These are phyloP conservation scores for Ifrita kowaldi DNA, from an alignment of 2,113 vertebrate species.

Conservation along the genomic window DNA sequence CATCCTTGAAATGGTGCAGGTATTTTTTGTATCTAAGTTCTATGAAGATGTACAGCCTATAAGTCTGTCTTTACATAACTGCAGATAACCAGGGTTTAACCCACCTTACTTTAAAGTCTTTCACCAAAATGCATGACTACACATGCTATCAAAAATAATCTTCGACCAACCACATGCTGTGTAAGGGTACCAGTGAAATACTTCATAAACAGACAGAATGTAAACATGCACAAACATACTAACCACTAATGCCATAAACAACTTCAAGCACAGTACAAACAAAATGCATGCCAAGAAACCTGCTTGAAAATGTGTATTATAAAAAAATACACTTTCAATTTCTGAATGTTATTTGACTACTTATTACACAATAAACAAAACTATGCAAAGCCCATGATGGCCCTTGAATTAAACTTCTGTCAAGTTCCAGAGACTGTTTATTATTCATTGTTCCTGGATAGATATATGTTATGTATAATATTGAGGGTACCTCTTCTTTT, in stretches of 20 bases:
- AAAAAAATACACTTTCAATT: slow-evolving; percentile 3
- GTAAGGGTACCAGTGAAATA: slow-evolving; percentile 33
- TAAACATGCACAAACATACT: slow-evolving; percentile 55
- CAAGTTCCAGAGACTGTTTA: neutral
- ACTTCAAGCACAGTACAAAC: slow-evolving; percentile 56
- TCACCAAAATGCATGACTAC: slow-evolving; percentile 1
- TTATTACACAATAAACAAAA: neutral
- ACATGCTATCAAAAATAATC: neutral
- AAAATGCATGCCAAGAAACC: slow-evolving; percentile 62
- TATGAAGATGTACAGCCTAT: neutral
- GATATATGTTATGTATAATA: neutral
- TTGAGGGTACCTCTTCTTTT: neutral
- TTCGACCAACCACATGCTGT: slow-evolving; percentile 28
- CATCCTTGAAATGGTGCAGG: neutral
- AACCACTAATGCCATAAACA: slow-evolving; percentile 60
- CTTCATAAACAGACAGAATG: slow-evolving; percentile 48
- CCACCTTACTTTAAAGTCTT: slow-evolving; percentile 5
- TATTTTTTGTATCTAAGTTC: neutral
- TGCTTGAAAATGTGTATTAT: slow-evolving; percentile 41
- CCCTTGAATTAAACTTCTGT: neutral
- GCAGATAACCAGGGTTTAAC: neutral
- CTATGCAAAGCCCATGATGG: neutral
- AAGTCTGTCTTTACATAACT: neutral
- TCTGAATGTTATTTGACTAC: neutral
- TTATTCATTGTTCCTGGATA: neutral